phyloP scores from a whole-genome alignment of 2,888 invertebrate species.

The Metallyticus violacea region DNA sequence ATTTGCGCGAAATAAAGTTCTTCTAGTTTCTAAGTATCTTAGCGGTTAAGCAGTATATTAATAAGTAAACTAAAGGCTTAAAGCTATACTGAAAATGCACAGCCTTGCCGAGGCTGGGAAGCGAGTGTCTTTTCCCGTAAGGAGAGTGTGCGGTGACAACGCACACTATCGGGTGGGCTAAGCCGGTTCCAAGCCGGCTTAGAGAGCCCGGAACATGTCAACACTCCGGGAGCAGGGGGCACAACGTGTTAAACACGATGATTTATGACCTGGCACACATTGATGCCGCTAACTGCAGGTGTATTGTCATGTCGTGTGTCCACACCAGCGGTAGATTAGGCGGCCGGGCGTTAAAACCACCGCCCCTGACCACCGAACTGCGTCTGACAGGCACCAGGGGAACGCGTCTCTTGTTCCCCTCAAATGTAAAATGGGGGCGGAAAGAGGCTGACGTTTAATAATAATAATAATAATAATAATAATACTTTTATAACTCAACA shows the following conservation, averaged over 20 bases:
- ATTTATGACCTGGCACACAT: constrained; percentile 17
- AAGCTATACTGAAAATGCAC: background rate
- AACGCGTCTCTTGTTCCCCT: background rate
- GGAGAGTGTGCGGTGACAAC: background rate
- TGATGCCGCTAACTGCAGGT: constrained; percentile 10
- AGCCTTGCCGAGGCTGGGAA: background rate
- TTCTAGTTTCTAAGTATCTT: too few species aligned
- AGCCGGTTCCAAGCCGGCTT: constrained; percentile 2
- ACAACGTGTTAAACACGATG: constrained; percentile 14
- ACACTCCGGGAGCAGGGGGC: constrained; percentile 1
- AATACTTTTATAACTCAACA: too few species aligned
- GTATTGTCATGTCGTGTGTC: constrained; percentile 12
- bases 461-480: background rate
- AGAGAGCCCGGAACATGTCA: constrained; percentile 2
- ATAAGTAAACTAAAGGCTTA: too few species aligned
- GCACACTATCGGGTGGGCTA: background rate
- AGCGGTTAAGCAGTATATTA: too few species aligned
- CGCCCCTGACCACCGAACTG: background rate
- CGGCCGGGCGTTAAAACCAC: background rate
- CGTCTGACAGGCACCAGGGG: background rate
- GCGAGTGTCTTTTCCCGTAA: background rate
- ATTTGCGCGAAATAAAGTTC: too few species aligned
- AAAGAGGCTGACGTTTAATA: background rate
- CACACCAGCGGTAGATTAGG: constrained; percentile 4
- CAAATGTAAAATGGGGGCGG: too few species aligned